A percentile compares a stretch with the other conserved stretches of the same genome.
Conservation (phyloP, 2,113 vertebrate species). For the Diphyllodes magnificus region DNA sequence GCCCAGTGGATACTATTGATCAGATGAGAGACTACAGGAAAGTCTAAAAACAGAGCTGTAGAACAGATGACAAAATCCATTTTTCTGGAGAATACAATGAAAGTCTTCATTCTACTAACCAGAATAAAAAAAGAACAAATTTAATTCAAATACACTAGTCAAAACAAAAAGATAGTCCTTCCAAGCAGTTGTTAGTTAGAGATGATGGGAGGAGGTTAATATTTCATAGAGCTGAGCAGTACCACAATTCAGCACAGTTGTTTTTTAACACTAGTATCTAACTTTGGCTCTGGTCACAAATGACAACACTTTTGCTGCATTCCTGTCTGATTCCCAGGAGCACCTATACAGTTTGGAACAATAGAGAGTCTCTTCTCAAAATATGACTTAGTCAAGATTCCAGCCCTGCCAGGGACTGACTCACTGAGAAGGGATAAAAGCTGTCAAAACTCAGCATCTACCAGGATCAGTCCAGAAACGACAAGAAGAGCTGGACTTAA, state of each 20-base stretch:
- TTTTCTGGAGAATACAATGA: slow-evolving; percentile 28
- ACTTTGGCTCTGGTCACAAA: neutral
- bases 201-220: neutral
- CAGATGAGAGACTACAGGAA: slow-evolving; percentile 28
- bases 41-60: neutral
- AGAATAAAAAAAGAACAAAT: neutral
- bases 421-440: neutral
- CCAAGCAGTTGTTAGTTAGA: neutral
- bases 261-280: neutral
- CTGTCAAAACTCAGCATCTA: neutral
- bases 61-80: slow-evolving; percentile 22
- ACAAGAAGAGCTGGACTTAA: neutral
- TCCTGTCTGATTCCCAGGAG: neutral
- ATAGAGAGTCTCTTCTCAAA: neutral
- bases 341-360: neutral
- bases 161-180: neutral
- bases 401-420: neutral
- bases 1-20: neutral
- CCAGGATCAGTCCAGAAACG: neutral
- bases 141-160: neutral
- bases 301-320: neutral
- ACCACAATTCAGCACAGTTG: neutral
- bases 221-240: neutral
- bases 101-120: neutral
- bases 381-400: neutral